Evolutionary conservation across 2,888 invertebrate genomes (phyloP).

Genomic region (Deilephila elpenor): DNA sequence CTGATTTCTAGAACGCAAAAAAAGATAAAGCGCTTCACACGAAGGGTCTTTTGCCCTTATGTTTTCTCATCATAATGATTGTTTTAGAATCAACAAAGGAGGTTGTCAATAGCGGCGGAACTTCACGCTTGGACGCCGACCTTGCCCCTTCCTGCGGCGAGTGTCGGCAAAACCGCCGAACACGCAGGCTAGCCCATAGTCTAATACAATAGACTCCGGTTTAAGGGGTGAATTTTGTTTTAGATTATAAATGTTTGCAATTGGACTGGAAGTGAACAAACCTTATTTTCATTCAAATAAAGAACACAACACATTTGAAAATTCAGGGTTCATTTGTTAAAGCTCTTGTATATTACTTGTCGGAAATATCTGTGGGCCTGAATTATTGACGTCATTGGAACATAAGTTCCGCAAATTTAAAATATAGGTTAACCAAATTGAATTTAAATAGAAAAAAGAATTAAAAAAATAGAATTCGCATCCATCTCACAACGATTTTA

Average conservation of each 20-base stretch:
- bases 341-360: too few relatives aligned
- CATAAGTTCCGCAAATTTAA: too few relatives aligned
- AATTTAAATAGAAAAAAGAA: too few relatives aligned
- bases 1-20: neutral
- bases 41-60: conserved; percentile 6
- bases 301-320: too few relatives aligned
- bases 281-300: too few relatives aligned
- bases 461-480: too few relatives aligned
- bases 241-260: neutral
- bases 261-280: neutral
- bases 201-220: conserved; percentile 41
- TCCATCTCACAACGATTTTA: too few relatives aligned
- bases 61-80: conserved; percentile 33
- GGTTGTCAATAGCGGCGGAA: conserved; percentile 73
- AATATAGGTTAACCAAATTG: too few relatives aligned
- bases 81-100: conserved; percentile 40
- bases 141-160: conserved; percentile 78
- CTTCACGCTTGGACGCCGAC: conserved; percentile 80
- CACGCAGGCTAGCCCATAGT: conserved; percentile 47
- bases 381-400: too few relatives aligned
- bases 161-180: conserved; percentile 53
- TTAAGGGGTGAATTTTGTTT: neutral
- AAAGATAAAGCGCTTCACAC: neutral
- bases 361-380: too few relatives aligned
- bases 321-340: too few relatives aligned